Evolutionary conservation across 2,888 invertebrate species (phyloP), one percentile per base, ranked within the genome.

Genomic region (Parthenolecanium corni): DNA sequence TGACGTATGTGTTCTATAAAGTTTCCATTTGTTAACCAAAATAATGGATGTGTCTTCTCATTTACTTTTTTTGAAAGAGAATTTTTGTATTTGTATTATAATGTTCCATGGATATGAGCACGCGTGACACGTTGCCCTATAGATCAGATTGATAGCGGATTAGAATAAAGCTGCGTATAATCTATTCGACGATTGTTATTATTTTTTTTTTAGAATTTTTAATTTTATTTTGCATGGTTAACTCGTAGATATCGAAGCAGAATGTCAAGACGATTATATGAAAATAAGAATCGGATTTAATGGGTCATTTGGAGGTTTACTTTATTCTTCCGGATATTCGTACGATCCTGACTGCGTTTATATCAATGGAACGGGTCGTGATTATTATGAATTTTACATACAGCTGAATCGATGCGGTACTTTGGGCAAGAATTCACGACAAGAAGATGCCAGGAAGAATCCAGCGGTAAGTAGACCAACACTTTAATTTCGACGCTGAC

Each of bases 211-310:
- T 14, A 12, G 24, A 18, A 5, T 9, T 23, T 51, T 14, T 53
- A 9, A 9, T 44, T 64, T 42, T 42, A 25, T 64, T 42, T 49
- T 12, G 25, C 31, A 36, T 18, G 44, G 18, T 76, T 31, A 9
- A 31, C 31, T 31, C 76, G 47, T 78, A 93, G 92, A 92, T 77
- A 91, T 93, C 70, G 91, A 92, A 76, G 93, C 93, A 0, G 93
- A 93, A 74, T 93, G 93, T 70, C 92, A 92, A 74, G 92, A 92
- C 72, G 92, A 93, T 74, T 91, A 89, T 73, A 93, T 93, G 93
- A 92, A 92, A 75, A 92, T 93, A 65, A 78, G 90, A 66, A 85
- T 93, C 51, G 89, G 89, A 2, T 93, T 92, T 75, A 93, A 93
- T 74, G 92, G 92, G 18, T 87, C 90, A 0, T 93, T 93, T 71